Percentiles rank a stretch among this genome's conserved stretches.
phyloP scores from a whole-genome alignment of 2,888 invertebrate genomes.

The Anorthoa munda region DNA sequence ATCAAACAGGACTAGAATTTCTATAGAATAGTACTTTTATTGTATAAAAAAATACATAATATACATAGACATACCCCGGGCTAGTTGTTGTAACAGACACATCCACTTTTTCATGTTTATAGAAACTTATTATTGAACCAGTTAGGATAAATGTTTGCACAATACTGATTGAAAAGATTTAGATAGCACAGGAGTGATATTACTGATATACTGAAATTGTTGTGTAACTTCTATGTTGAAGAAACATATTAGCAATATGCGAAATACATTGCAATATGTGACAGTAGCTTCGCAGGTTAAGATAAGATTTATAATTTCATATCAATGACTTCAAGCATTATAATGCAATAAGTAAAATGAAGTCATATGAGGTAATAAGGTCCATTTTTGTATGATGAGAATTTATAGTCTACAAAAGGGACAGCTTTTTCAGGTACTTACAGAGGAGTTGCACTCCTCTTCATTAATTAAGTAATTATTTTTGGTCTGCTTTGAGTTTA shows the following conservation, averaged over 20 bases:
- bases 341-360: not conserved
- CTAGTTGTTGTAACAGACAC: not conserved
- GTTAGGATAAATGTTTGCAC: slow-evolving; percentile 11
- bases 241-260: slow-evolving; percentile 13
- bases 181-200: not conserved
- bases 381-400: not conserved
- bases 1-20: not conserved
- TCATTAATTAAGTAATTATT: too few species aligned
- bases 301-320: slow-evolving; percentile 15
- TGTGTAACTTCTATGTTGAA: slow-evolving; percentile 31
- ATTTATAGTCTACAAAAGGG: not conserved
- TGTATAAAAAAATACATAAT: too few species aligned
- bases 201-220: slow-evolving; percentile 23
- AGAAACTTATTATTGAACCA: slow-evolving; percentile 12
- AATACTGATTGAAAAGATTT: slow-evolving; percentile 16
- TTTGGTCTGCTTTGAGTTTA: not conserved
- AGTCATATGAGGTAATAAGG: not conserved
- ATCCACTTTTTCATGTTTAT: not conserved
- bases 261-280: slow-evolving; percentile 29
- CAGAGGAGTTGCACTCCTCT: not conserved
- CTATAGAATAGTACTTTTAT: not conserved
- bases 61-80: not conserved
- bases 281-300: slow-evolving; percentile 5
- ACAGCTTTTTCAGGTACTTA: not conserved
- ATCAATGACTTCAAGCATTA: not conserved